These are phyloP conservation scores for Lathronympha strigana DNA, from an alignment of 2,888 invertebrate species.

Conservation along the genomic window DNA sequence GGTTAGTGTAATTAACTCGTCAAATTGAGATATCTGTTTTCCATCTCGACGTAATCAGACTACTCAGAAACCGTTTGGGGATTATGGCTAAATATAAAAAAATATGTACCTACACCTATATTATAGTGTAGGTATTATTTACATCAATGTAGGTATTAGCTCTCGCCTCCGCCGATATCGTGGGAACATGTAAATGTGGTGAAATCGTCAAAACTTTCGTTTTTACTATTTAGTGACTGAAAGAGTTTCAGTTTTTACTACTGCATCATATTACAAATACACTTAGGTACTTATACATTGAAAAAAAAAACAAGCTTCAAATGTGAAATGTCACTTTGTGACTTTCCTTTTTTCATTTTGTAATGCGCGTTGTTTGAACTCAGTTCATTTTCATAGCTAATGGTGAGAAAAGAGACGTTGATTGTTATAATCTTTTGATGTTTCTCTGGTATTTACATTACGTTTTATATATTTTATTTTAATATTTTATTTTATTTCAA, in stretches of 20 bases:
- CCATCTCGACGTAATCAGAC: conserved; percentile 14
- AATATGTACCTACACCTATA: not conserved
- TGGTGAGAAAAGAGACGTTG: not conserved
- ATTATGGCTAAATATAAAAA: not conserved
- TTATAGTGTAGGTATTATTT: too few relatives aligned
- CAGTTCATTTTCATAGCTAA: not conserved
- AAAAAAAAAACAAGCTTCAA: too few relatives aligned
- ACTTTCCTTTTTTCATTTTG: not conserved
- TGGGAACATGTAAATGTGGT: too few relatives aligned
- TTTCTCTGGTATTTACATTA: not conserved
- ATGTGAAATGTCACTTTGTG: too few relatives aligned
- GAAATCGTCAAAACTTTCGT: too few relatives aligned
- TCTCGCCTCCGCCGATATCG: too few relatives aligned
- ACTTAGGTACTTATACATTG: too few relatives aligned
- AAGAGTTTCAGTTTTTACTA: too few relatives aligned
- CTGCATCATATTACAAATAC: too few relatives aligned
- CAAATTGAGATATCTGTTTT: conserved; percentile 27
- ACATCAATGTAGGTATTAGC: too few relatives aligned
- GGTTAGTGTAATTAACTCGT: conserved; percentile 27
- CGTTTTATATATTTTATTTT: too few relatives aligned
- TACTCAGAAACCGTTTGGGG: conserved; percentile 8
- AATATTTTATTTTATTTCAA: not conserved
- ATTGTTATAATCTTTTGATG: not conserved
- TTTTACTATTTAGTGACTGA: too few relatives aligned
- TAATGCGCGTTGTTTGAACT: not conserved